A percentile compares a stretch with the other conserved stretches of the same genome.
Evolutionary conservation across 2,888 invertebrate species (phyloP).

Genomic region (Tetanocera ferruginea): DNA sequence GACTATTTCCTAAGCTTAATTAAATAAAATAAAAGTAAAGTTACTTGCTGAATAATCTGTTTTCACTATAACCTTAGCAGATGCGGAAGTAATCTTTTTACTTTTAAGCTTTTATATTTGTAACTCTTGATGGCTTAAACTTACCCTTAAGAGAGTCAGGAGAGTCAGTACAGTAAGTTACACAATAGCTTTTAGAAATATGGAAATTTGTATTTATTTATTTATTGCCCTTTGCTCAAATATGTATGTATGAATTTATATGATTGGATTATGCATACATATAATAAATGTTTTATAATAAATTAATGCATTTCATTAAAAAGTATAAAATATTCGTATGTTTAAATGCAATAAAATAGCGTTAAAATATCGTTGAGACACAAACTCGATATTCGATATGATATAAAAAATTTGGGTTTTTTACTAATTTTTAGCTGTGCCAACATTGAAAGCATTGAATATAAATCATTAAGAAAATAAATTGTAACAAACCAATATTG

Average conservation of each 20-base stretch:
- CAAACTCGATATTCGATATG: too few relatives aligned
- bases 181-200: neutral
- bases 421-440: neutral
- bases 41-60: too few relatives aligned
- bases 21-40: too few relatives aligned
- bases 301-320: neutral
- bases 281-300: neutral
- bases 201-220: constrained; percentile 1
- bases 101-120: too few relatives aligned
- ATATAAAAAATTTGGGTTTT: neutral
- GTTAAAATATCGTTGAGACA: too few relatives aligned
- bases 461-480: neutral
- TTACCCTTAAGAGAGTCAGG: too few relatives aligned
- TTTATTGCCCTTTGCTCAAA: neutral
- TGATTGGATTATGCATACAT: constrained; percentile 14
- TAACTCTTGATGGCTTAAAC: too few relatives aligned
- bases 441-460: constrained; percentile 1
- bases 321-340: neutral
- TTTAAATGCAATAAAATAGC: neutral
- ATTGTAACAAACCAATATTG: neutral
- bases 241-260: constrained; percentile 16
- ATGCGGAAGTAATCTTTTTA: too few relatives aligned
- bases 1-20: too few relatives aligned
- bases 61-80: too few relatives aligned
- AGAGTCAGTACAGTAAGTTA: neutral